These are phyloP conservation scores for Perognathus longimembris DNA, from an alignment of 2,113 vertebrate genomes.

Conservation along the genomic window DNA sequence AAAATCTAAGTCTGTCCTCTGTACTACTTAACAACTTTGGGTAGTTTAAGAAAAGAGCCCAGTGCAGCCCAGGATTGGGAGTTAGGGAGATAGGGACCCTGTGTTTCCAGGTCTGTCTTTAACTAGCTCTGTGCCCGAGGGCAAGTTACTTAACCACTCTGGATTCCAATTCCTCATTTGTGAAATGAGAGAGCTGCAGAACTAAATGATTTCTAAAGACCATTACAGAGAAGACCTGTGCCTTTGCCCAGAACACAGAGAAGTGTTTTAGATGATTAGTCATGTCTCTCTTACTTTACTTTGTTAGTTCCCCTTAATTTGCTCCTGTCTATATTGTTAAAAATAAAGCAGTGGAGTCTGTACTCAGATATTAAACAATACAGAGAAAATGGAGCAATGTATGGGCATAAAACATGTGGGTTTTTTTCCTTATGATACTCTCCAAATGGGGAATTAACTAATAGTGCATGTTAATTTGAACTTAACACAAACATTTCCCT, in stretches of 20 bases:
- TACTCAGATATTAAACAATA: neutral
- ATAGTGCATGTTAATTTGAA: slow-evolving; percentile 21
- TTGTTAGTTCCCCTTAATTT: slow-evolving; percentile 4
- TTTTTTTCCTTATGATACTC: neutral
- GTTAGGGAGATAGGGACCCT: neutral
- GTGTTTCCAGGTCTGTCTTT: neutral
- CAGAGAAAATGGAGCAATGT: neutral
- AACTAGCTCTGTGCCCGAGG: slow-evolving; percentile 54
- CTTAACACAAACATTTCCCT: neutral
- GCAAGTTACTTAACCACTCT: slow-evolving; percentile 69
- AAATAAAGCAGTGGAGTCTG: neutral
- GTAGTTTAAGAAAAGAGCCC: slow-evolving; percentile 22
- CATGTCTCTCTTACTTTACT: slow-evolving; percentile 24
- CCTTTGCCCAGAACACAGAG: slow-evolving; percentile 3
- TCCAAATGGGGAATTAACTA: slow-evolving; percentile 20
- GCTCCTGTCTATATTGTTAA: neutral
- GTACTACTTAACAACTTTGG: neutral
- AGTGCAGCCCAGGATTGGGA: neutral
- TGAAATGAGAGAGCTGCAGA: slow-evolving; percentile 56
- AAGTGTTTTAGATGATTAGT: slow-evolving; percentile 18
- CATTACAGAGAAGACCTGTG: slow-evolving; percentile 19
- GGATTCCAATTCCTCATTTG: slow-evolving; percentile 59
- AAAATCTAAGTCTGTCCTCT: neutral
- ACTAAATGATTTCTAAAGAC: slow-evolving; percentile 65
- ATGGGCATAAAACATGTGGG: neutral